These are phyloP conservation scores for Monoplex corrugatus DNA, from an alignment of 2,888 invertebrate species.

Conservation along the genomic window DNA sequence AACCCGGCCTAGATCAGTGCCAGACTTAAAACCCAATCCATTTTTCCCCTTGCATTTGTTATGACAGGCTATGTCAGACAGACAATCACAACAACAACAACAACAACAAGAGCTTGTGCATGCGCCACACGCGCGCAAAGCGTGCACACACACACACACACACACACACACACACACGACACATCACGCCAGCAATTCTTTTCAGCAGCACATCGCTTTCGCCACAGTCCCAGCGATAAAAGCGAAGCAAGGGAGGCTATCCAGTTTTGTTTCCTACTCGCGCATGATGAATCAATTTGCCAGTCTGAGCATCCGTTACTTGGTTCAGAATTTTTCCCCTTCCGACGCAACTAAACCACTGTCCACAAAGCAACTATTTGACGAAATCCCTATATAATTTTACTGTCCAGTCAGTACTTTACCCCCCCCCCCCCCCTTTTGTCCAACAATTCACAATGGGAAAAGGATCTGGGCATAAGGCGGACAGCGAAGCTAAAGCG, in stretches of 20 bases:
- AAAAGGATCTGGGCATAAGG: too few relatives aligned
- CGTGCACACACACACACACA: too few relatives aligned
- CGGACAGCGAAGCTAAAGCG: too few relatives aligned
- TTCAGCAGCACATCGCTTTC: background rate
- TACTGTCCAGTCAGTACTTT: too few relatives aligned
- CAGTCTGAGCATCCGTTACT: background rate
- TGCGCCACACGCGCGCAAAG: too few relatives aligned
- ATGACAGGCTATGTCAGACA: background rate
- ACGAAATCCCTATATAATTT: too few relatives aligned
- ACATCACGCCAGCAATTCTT: too few relatives aligned
- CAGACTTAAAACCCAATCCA: background rate
- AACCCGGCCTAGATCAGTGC: background rate
- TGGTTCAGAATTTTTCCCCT: background rate
- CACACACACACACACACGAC: too few relatives aligned
- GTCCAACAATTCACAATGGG: background rate
- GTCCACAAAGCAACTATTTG: too few relatives aligned
- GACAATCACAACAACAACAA: too few relatives aligned
- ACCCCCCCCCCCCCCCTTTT: background rate
- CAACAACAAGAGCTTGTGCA: too few relatives aligned
- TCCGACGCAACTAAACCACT: background rate
- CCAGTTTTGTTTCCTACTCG: background rate
- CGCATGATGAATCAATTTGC: constrained; percentile 3
- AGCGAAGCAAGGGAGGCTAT: constrained; percentile 39
- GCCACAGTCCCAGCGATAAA: background rate
- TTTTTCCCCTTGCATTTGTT: constrained; percentile 20